phyloP scores from a whole-genome alignment of 2,113 vertebrate genomes.

The Limnothrissa miodon region DNA sequence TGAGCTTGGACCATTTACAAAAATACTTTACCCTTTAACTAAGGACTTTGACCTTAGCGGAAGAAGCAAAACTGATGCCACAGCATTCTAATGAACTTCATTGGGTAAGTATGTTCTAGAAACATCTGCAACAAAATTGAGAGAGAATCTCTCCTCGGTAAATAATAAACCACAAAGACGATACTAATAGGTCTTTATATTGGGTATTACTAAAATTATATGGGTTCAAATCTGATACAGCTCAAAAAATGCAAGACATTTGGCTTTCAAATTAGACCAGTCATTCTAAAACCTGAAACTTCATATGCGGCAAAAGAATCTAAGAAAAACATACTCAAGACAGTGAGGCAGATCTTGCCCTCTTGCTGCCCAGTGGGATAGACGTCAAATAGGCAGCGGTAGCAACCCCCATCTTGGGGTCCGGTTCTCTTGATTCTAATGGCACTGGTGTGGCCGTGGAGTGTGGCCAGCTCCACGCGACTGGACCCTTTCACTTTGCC shows the following conservation, averaged over 20 bases:
- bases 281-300: too few relatives aligned
- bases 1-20: background rate
- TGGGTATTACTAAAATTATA: too few relatives aligned
- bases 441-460: conserved; percentile 46
- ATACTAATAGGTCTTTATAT: too few relatives aligned
- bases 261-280: too few relatives aligned
- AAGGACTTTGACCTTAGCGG: background rate
- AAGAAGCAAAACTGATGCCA: background rate
- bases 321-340: conserved; percentile 55
- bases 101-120: background rate
- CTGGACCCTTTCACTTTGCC: conserved; percentile 30
- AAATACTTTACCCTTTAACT: background rate
- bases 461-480: conserved; percentile 51
- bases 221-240: too few relatives aligned
- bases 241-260: too few relatives aligned
- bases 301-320: background rate
- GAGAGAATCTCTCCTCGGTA: background rate
- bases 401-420: conserved; percentile 64
- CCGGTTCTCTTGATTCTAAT: conserved; percentile 59
- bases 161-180: background rate
- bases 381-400: conserved; percentile 68
- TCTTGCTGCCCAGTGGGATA: conserved; percentile 58
- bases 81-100: background rate
- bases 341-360: conserved; percentile 58
- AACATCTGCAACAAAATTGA: background rate